Evolutionary conservation across 2,888 invertebrate species (phyloP).

Genomic region (Limnephilus lunatus): DNA sequence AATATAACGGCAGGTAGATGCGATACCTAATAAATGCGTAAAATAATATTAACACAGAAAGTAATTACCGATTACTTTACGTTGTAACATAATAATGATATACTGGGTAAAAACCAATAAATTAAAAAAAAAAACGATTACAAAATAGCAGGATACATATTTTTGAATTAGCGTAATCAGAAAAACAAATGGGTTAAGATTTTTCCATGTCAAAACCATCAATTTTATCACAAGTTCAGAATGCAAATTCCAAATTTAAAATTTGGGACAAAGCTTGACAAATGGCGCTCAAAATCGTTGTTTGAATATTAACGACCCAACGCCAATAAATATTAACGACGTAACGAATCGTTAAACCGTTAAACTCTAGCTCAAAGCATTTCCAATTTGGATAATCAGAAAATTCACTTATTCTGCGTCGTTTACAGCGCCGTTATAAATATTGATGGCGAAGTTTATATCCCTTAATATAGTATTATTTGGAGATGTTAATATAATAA

Average conservation of each 20-base stretch:
- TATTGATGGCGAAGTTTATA: neutral
- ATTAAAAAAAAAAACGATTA: no score
- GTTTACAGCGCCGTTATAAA: neutral
- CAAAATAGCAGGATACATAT: neutral
- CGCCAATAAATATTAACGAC: constrained; percentile 45
- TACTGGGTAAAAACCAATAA: no score
- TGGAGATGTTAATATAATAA: neutral
- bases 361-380: neutral
- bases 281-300: constrained; percentile 21
- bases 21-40: no score
- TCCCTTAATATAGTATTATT: neutral
- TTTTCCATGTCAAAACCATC: neutral
- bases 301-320: constrained; percentile 43
- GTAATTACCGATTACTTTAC: no score
- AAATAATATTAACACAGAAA: no score
- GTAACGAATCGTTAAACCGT: constrained; percentile 37
- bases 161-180: neutral
- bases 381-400: constrained; percentile 11
- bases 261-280: constrained; percentile 15
- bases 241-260: constrained; percentile 24
- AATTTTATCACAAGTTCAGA: neutral
- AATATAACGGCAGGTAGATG: no score
- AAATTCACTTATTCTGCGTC: neutral
- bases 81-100: no score
- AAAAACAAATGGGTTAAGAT: neutral